A percentile compares a stretch with the other conserved stretches of the same genome.
Conservation (phyloP, 2,888 invertebrate genomes). For the Hemistola chrysoprasaria region DNA sequence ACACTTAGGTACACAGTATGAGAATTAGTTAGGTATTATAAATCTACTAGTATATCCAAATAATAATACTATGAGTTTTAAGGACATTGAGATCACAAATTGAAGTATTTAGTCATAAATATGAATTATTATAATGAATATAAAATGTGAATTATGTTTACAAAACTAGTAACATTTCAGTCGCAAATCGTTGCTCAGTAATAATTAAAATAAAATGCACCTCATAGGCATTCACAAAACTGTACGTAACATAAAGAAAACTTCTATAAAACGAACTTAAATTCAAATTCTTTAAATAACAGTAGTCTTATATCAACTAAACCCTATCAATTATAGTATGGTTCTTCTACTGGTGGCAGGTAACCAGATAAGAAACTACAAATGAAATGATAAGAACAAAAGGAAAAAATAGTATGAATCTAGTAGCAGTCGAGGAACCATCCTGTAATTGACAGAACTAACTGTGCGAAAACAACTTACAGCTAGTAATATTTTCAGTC, state of each 20-base stretch:
- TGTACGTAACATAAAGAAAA: constrained; percentile 3
- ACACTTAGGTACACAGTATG: constrained; percentile 3
- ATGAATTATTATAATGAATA: constrained; percentile 4
- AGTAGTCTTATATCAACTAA: constrained; percentile 3
- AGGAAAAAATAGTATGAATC: constrained; percentile 2
- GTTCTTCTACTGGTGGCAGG: constrained; percentile 2
- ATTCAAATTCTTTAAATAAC: constrained; percentile 1
- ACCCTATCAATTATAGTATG: constrained; percentile 2
- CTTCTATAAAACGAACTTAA: constrained; percentile 1
- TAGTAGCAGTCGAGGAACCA: constrained; percentile 2
- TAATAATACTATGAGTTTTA: constrained; percentile 4
- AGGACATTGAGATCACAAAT: constrained; percentile 4
- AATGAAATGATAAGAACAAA: constrained; percentile 2
- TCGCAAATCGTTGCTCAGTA: constrained; percentile 4
- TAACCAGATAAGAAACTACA: constrained; percentile 2
- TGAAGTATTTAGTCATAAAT: constrained; percentile 4
- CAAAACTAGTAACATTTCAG: constrained; percentile 4
- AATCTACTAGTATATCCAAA: constrained; percentile 3
- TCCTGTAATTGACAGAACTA: constrained; percentile 2
- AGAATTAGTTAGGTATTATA: constrained; percentile 1
- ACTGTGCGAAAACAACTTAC: constrained; percentile 2
- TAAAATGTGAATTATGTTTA: constrained; percentile 4
- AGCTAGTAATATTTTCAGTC: constrained; percentile 3
- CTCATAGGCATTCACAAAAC: constrained; percentile 3
- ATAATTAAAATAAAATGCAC: constrained; percentile 3